phyloP scores from a whole-genome alignment of 2,888 invertebrate genomes.

The Clistopyga incitator region DNA sequence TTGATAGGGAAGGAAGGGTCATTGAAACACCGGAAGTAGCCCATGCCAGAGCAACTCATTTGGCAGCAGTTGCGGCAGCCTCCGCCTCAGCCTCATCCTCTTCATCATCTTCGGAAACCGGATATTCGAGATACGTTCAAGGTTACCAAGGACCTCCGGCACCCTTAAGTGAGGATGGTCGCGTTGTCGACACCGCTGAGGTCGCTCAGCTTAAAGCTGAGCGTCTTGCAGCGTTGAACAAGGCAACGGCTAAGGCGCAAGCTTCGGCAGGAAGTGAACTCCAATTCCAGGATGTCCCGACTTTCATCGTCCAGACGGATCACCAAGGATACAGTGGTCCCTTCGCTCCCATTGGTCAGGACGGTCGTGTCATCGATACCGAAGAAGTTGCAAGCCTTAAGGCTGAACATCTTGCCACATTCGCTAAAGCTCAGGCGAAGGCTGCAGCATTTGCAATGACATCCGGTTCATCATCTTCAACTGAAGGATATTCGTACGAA shows the following conservation, averaged over 20 bases:
- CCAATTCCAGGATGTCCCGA: background rate
- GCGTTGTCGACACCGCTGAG: constrained; percentile 69
- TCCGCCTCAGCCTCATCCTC: constrained; percentile 50
- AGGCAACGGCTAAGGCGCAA: constrained; percentile 28
- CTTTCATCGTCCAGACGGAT: background rate
- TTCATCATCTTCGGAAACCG: background rate
- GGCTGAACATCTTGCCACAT: constrained; percentile 74
- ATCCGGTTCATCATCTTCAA: background rate
- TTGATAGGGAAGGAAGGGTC: constrained; percentile 77
- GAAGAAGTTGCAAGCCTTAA: constrained; percentile 73
- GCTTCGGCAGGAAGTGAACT: background rate
- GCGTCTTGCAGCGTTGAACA: constrained; percentile 63
- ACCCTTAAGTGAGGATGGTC: constrained; percentile 68
- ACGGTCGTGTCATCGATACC: constrained; percentile 72
- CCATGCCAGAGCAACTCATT: constrained; percentile 81
- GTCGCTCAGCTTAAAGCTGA: constrained; percentile 70
- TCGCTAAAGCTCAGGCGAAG: constrained; percentile 76
- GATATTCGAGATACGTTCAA: background rate
- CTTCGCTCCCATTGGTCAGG: constrained; percentile 66
- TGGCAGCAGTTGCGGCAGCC: constrained; percentile 77
- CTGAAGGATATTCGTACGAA: background rate
- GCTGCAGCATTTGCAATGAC: constrained; percentile 73
- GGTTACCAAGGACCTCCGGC: constrained; percentile 71
- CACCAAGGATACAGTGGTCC: background rate
- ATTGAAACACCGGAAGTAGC: constrained; percentile 83